Percentiles rank a stretch among this genome's conserved stretches.
phyloP scores from a whole-genome alignment of 2,888 invertebrate genomes.

The Ganaspis brasiliensis region DNA sequence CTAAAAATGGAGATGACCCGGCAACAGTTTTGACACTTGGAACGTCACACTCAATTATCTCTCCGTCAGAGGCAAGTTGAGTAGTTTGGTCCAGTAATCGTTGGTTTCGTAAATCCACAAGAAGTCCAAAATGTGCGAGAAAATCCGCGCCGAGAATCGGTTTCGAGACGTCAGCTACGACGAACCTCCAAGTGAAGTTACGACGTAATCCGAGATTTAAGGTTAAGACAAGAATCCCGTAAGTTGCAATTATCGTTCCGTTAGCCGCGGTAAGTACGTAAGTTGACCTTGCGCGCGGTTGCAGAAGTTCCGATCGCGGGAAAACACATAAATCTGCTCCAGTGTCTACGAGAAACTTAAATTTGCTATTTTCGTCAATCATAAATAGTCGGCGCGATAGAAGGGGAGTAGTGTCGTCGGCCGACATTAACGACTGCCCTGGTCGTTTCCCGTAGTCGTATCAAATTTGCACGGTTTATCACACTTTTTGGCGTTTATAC shows the following conservation, averaged over 20 bases:
- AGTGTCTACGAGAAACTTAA: conserved; percentile 61
- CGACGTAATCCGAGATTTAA: conserved; percentile 70
- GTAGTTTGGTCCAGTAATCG: neutral
- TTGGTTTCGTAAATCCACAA: neutral
- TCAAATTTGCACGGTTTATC: neutral
- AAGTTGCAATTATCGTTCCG: conserved; percentile 68
- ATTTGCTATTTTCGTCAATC: conserved; percentile 39
- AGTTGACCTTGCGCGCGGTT: conserved; percentile 55
- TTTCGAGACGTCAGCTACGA: conserved; percentile 70
- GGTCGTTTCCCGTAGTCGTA: too few species aligned
- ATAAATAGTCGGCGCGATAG: conserved; percentile 57
- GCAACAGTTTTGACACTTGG: conserved; percentile 32
- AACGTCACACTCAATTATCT: conserved; percentile 8
- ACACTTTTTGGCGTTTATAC: neutral
- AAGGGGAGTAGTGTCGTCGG: neutral
- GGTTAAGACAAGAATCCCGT: conserved; percentile 61
- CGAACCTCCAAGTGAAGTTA: conserved; percentile 69
- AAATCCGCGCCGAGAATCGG: conserved; percentile 73
- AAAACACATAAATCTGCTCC: conserved; percentile 62
- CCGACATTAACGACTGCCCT: too few species aligned
- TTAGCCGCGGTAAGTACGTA: conserved; percentile 73
- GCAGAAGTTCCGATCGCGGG: conserved; percentile 53
- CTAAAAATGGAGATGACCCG: conserved; percentile 15
- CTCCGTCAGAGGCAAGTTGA: neutral
- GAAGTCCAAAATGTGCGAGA: neutral